phyloP scores from a whole-genome alignment of 1,140 invertebrate genomes.

The Paramacrobiotus metropolitanus region DNA sequence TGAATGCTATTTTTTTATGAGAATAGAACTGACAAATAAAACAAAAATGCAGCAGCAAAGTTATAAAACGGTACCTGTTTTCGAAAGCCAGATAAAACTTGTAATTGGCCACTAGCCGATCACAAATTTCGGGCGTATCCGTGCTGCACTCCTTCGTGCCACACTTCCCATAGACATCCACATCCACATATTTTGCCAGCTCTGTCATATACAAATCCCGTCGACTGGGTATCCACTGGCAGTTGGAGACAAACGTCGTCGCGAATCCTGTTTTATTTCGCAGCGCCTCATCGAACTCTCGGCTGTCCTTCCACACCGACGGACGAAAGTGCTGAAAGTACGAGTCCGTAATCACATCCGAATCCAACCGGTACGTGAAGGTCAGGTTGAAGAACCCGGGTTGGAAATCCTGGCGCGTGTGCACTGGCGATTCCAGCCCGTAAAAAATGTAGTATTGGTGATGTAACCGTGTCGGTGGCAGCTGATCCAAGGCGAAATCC shows the following conservation, averaged over 20 bases:
- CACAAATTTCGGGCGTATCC: neutral
- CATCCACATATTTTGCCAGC: neutral
- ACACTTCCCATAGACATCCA: neutral
- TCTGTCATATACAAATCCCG: neutral
- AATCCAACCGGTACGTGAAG: neutral
- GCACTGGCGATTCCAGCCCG: neutral
- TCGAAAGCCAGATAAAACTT: neutral
- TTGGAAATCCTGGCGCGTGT: neutral
- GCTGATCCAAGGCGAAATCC: too few species aligned
- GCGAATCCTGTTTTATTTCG: neutral
- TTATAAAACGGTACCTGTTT: too few species aligned
- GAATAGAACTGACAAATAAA: too few species aligned
- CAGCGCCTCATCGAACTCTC: neutral
- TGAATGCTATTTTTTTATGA: too few species aligned
- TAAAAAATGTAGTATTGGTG: constrained; percentile 1
- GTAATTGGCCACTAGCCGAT: neutral
- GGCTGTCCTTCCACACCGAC: neutral
- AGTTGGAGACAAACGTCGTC: neutral
- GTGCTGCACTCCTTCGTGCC: neutral
- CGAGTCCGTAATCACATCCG: neutral
- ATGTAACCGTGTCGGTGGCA: too few species aligned
- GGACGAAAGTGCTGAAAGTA: neutral
- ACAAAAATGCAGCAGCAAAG: too few species aligned
- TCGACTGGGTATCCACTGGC: neutral
- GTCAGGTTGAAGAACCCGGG: constrained; percentile 1